phyloP scores from a whole-genome alignment of 2,113 vertebrate species.

The Platysternon megacephalum region DNA sequence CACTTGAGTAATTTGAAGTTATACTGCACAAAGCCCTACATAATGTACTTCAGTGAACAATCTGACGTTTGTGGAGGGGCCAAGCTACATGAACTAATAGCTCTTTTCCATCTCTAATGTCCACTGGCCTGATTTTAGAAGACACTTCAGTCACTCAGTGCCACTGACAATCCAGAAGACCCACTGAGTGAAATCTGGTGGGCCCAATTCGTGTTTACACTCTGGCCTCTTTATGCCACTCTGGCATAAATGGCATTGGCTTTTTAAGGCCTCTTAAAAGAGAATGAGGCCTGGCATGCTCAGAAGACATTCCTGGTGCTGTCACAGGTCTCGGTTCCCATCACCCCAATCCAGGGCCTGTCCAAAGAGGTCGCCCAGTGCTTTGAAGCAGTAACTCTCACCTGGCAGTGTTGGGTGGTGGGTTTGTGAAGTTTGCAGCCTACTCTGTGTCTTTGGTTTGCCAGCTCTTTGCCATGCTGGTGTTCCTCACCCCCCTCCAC shows the following conservation, averaged over 20 bases:
- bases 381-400: not conserved
- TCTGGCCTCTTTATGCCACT: not conserved
- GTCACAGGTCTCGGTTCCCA: not conserved
- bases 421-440: not conserved
- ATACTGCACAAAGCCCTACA: not conserved
- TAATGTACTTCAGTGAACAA: not conserved
- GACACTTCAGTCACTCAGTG: not conserved
- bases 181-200: not conserved
- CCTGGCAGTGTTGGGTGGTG: not conserved
- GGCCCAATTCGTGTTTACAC: not conserved
- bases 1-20: not conserved
- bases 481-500: too few species aligned
- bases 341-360: not conserved
- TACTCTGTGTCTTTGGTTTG: not conserved
- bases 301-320: not conserved
- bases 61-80: not conserved
- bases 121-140: not conserved
- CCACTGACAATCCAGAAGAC: not conserved
- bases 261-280: not conserved
- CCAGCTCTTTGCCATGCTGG: not conserved
- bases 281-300: not conserved
- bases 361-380: not conserved
- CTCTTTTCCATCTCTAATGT: not conserved
- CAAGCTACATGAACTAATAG: not conserved
- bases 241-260: not conserved